A percentile compares a stretch with the other conserved stretches of the same genome.
phyloP scores from a whole-genome alignment of 2,797 vertebrate genomes.

The Micrastur ruficollis region DNA sequence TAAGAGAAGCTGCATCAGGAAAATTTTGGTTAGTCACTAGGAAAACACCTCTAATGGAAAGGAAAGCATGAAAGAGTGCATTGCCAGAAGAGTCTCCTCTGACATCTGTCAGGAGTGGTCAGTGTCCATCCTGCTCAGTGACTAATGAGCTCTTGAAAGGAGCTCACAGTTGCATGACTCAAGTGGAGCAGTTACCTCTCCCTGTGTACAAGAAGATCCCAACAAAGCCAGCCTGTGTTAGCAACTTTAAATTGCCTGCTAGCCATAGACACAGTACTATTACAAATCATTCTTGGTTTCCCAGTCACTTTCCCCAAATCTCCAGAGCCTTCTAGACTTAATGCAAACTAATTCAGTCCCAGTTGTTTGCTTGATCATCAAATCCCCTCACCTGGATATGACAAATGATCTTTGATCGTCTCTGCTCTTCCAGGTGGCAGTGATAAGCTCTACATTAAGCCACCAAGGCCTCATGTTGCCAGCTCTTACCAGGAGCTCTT shows the following conservation, averaged over 20 bases:
- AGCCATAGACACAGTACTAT: background rate
- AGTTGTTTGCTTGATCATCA: background rate
- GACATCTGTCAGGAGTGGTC: background rate
- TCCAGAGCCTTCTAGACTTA: background rate
- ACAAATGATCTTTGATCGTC: background rate
- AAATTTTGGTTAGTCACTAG: background rate
- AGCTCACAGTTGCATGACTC: background rate
- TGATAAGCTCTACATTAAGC: background rate
- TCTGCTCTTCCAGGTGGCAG: background rate
- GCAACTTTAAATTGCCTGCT: background rate
- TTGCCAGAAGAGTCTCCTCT: background rate
- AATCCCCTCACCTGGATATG: background rate
- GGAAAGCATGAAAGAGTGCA: background rate
- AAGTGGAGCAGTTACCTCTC: background rate
- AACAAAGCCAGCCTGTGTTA: background rate
- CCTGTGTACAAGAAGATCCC: background rate
- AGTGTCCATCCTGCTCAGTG: background rate
- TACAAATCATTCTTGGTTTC: background rate
- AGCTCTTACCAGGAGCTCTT: background rate
- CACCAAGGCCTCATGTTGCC: background rate
- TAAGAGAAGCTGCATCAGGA: background rate
- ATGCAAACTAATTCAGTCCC: background rate
- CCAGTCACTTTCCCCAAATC: background rate
- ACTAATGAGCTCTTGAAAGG: background rate
- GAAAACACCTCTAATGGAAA: slow-evolving; percentile 5